These are phyloP conservation scores for Drosophila micromelanica DNA, from an alignment of 1,140 invertebrate species.

Conservation along the genomic window DNA sequence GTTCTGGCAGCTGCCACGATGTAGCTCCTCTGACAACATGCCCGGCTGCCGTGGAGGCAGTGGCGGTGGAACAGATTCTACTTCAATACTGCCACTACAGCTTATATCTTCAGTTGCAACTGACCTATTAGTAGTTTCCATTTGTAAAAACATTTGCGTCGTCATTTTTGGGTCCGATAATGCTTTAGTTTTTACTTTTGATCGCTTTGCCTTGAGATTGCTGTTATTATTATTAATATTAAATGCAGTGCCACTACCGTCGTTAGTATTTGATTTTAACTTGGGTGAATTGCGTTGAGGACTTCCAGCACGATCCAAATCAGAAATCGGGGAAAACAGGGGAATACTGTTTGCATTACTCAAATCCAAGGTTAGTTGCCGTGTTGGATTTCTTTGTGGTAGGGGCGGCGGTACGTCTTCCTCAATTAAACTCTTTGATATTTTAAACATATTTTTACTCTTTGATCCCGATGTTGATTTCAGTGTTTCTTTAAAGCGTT, in stretches of 20 bases:
- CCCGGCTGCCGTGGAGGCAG: slow-evolving; percentile 78
- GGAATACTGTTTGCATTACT: slow-evolving; percentile 53
- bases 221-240: slow-evolving; percentile 31
- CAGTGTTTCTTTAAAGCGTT: slow-evolving; percentile 60
- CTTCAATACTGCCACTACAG: slow-evolving; percentile 36
- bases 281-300: slow-evolving; percentile 63
- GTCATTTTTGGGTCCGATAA: slow-evolving; percentile 84
- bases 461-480: slow-evolving; percentile 49
- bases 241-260: slow-evolving; percentile 9
- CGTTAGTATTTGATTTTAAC: background rate
- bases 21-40: slow-evolving; percentile 74
- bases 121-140: slow-evolving; percentile 65
- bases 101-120: slow-evolving; percentile 22
- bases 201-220: slow-evolving; percentile 68
- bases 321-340: slow-evolving; percentile 71
- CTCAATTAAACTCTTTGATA: slow-evolving; percentile 79
- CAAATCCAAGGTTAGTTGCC: slow-evolving; percentile 57
- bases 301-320: slow-evolving; percentile 72
- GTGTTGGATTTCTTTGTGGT: slow-evolving; percentile 84
- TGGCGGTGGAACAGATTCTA: slow-evolving; percentile 77
- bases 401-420: slow-evolving; percentile 85
- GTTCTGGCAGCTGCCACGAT: slow-evolving; percentile 74
- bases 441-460: slow-evolving; percentile 62
- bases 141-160: slow-evolving; percentile 84
- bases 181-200: slow-evolving; percentile 81